These are phyloP conservation scores for Hesperia comma DNA, from an alignment of 2,888 invertebrate species.

Conservation along the genomic window DNA sequence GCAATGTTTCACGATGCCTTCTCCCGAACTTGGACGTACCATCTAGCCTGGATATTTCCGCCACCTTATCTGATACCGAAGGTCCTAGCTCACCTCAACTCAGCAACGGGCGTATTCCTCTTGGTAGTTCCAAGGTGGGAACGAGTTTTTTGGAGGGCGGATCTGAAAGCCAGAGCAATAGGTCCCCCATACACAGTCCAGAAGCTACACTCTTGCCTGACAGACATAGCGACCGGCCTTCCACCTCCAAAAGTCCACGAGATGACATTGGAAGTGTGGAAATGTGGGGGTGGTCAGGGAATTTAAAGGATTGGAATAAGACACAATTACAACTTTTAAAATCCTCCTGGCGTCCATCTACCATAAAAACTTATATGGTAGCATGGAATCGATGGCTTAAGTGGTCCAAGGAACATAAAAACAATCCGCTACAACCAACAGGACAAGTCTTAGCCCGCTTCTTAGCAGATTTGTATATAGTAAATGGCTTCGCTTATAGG, in stretches of 20 bases:
- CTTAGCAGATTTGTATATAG: too few species aligned
- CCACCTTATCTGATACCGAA: constrained; percentile 41
- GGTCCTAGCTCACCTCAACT: constrained; percentile 37
- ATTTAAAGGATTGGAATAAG: background rate
- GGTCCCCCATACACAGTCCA: constrained; percentile 33
- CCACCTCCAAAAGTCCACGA: too few species aligned
- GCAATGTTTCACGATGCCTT: constrained; percentile 42
- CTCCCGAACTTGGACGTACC: too few species aligned
- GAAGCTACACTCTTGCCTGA: constrained; percentile 19
- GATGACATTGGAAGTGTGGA: constrained; percentile 43
- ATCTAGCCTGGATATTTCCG: constrained; percentile 43
- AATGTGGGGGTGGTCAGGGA: constrained; percentile 43
- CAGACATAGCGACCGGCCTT: constrained; percentile 1
- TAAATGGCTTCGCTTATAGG: too few species aligned
- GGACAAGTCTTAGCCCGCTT: too few species aligned
- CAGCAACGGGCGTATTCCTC: constrained; percentile 34
- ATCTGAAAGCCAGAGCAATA: constrained; percentile 37
- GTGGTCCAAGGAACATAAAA: too few species aligned
- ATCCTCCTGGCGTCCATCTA: too few species aligned
- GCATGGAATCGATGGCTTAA: constrained; percentile 12
- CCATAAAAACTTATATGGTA: too few species aligned
- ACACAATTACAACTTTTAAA: too few species aligned
- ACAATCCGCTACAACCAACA: too few species aligned
- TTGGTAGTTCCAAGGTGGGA: constrained; percentile 40
- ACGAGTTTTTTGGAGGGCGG: constrained; percentile 41